These are phyloP conservation scores for Eulemur rufifrons DNA, from an alignment of 2,113 vertebrate species.

Conservation along the genomic window DNA sequence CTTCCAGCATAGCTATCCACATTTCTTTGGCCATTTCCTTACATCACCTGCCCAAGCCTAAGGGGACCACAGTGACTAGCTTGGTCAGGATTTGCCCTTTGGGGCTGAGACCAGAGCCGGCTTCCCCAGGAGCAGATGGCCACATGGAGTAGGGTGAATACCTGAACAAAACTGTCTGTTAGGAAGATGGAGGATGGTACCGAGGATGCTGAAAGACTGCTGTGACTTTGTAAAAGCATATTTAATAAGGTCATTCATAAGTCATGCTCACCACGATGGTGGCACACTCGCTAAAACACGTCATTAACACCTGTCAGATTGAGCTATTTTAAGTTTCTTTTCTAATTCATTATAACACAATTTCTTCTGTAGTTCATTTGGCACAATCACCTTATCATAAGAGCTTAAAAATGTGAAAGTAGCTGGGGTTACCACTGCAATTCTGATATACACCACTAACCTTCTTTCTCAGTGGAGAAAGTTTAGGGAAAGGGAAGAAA, in stretches of 20 bases:
- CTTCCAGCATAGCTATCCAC: not conserved
- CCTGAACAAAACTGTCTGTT: not conserved
- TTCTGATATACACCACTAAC: not conserved
- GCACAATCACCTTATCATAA: conserved; percentile 4
- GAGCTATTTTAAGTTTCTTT: not conserved
- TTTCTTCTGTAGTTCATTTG: not conserved
- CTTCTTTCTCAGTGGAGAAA: not conserved
- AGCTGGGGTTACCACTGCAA: not conserved
- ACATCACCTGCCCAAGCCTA: not conserved
- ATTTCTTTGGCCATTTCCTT: not conserved
- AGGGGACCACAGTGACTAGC: not conserved
- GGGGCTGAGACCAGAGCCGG: not conserved
- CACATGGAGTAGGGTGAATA: fast-evolving
- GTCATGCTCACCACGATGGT: not conserved
- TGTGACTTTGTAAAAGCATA: not conserved
- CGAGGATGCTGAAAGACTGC: not conserved
- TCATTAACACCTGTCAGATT: not conserved
- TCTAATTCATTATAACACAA: not conserved
- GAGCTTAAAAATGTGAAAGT: conserved; percentile 4
- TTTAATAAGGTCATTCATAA: not conserved
- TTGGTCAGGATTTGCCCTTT: not conserved
- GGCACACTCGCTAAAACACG: not conserved
- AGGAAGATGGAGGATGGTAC: not conserved
- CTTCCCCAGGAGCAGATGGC: not conserved
- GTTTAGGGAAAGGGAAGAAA: not conserved